Evolutionary conservation across 2,797 vertebrate species (phyloP).

Genomic region (Pseudochaenichthys georgianus): DNA sequence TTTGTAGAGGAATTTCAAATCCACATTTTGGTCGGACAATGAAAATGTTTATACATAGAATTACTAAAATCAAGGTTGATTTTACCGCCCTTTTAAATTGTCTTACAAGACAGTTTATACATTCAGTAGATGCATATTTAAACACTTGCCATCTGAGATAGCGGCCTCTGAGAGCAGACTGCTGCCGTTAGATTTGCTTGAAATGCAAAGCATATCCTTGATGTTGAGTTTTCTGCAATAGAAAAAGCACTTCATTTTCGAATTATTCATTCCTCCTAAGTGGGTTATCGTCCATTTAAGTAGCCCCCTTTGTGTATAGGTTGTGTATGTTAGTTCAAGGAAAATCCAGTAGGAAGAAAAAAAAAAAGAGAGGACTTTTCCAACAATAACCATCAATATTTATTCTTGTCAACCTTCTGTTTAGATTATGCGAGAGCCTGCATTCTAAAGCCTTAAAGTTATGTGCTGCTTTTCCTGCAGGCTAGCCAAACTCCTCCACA

Average conservation of each 20-base stretch:
- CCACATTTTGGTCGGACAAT: slow-evolving; percentile 23
- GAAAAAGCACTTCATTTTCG: slow-evolving; percentile 47
- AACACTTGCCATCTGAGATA: slow-evolving; percentile 28
- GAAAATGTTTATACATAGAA: slow-evolving; percentile 9
- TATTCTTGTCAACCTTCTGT: background rate
- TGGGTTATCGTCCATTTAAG: slow-evolving; percentile 49
- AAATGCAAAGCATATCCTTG: slow-evolving; percentile 60
- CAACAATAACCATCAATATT: background rate
- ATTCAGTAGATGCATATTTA: slow-evolving; percentile 36
- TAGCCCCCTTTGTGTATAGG: slow-evolving; percentile 1
- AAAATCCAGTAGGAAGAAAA: slow-evolving; percentile 13
- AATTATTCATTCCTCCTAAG: slow-evolving; percentile 70
- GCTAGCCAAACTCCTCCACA: background rate
- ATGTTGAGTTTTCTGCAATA: slow-evolving; percentile 43
- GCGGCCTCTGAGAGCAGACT: slow-evolving; percentile 1
- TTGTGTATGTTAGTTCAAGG: slow-evolving; percentile 34
- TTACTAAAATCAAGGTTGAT: slow-evolving; percentile 15
- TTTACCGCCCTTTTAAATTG: slow-evolving; percentile 3
- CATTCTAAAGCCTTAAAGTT: slow-evolving; percentile 2
- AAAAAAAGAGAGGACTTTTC: background rate
- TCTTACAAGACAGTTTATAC: slow-evolving; percentile 44
- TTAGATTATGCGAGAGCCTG: background rate
- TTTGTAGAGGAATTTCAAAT: slow-evolving; percentile 47
- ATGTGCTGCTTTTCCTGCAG: background rate
- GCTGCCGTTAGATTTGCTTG: slow-evolving; percentile 23